These are phyloP conservation scores for Dinomys branickii DNA, from an alignment of 2,113 vertebrate genomes.

Conservation along the genomic window DNA sequence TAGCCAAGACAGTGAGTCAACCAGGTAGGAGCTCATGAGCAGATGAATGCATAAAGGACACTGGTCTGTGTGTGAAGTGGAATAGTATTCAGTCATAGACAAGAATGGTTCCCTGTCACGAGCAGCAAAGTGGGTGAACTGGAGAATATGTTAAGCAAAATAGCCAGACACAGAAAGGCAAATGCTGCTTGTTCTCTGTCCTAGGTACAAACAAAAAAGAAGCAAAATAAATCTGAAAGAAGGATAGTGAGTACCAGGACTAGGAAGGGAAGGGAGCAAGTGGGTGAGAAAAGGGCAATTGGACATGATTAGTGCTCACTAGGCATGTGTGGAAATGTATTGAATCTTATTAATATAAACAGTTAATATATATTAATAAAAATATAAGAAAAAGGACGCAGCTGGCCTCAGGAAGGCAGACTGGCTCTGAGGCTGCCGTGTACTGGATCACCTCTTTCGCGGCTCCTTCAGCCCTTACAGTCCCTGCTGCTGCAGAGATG, in stretches of 20 bases:
- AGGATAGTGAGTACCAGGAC: neutral
- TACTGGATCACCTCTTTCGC: neutral
- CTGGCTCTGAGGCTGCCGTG: rapidly evolving
- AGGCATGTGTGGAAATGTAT: neutral
- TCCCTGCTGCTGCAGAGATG: neutral
- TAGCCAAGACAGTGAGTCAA: neutral
- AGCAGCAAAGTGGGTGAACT: neutral
- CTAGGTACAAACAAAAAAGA: neutral
- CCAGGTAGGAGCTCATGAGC: neutral
- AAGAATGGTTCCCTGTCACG: neutral
- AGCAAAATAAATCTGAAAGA: neutral
- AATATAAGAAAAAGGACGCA: neutral
- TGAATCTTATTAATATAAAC: neutral
- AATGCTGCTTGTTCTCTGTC: neutral
- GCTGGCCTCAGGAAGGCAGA: neutral
- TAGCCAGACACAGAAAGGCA: neutral
- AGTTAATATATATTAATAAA: neutral
- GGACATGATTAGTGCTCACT: neutral
- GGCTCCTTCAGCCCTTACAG: neutral
- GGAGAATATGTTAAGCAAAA: neutral
- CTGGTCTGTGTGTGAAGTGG: neutral
- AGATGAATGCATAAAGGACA: neutral
- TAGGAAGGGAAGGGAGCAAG: neutral
- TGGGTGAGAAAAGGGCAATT: neutral
- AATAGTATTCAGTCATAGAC: neutral